Base-by-base conservation (phyloP, 2,797 vertebrate species). In the Sebastes oblongus region DNA sequence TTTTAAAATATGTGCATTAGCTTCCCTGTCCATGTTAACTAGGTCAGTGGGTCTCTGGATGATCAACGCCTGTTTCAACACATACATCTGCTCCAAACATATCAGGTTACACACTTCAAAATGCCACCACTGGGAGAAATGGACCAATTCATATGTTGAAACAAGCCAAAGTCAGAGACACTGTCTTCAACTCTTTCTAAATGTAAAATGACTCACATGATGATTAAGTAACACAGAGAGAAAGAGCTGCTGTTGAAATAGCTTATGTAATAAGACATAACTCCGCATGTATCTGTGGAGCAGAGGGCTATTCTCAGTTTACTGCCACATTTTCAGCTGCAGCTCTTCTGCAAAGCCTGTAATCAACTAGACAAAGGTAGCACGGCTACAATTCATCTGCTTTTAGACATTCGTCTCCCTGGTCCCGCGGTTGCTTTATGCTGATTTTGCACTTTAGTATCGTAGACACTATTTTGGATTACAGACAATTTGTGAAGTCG, bases 191-290 rank as follows among this genome's bases (percentile, higher is more conserved):
- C 8, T n/a, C 50, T 20, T 61, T 50, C 0, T 3, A 20, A 36
- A 58, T 6, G 52, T 6, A 18, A 58, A 80, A 61, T 29, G 24
- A 73, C 55, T 42, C 46, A 52, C 71, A 76, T 2, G 67, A 77
- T 80, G 64, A 75, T 72, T 65, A 77, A 42, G 75, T 25, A 58
- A 60, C 1, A 1, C 14, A 5, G 24, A 64, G 4, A 66, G 68
- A 50, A 36, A 36, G 46, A 7, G 7, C 58, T 80, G 25, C 52
- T 78, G 55, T 25, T 27, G 68, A 80, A 80, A 84, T 3, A 54
- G 32, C 34, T 75, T 34, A 32, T n/a, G 54, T 66, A 69, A 75
- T 4, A 29, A 65, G 36, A 25, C 68, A 82, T 18, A 72, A 52
- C 56, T 69, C 25, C 54, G 46, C 36, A 71, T 7, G 32, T 11